Evolutionary conservation across 2,888 invertebrate species (phyloP), one percentile per base, ranked within the genome.

Genomic region (Cremastinae sp.): DNA sequence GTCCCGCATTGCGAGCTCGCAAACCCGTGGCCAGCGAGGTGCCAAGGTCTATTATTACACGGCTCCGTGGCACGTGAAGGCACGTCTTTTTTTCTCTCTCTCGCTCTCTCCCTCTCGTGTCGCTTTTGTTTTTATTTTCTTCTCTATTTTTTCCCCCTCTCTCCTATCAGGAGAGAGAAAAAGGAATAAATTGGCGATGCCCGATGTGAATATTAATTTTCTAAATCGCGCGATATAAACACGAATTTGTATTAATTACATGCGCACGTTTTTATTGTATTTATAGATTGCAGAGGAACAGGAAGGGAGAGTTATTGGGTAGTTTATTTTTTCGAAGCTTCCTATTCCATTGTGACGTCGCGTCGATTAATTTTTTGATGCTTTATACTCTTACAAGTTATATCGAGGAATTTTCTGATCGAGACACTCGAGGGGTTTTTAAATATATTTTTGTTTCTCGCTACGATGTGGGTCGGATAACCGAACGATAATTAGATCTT

Each of bases 1-100:
- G 81, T 81, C 79, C 72, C 58, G 45, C 45, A 41, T 62, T 49
- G 43, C 53, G 69, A 49, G 66, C 69, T 73, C 68, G 78, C 72
- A 65, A 58, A 71, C 59, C 43, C 47, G 68, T 75, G 78, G 69
- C 64, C 78, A 80, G 82, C 78, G 62, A 84, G 81, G 82, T 85
- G 84, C 84, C 85, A 83, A 84, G 80, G 79, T 86, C 83, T 87
- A 87, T 87, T 85, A 87, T 87, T 87, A 86, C 82, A 84, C 82
- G 80, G 75, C 74, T 73, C 78, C 77, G 80, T 81, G 79, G 79
- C 78, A 81, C 81, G 81, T 79, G 80, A 83, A 80, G 81, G 81
- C 78, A 82, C 77, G 82, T 81, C 78, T 65, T 37, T 74, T 64
- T 55, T 51, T 16, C 43, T 28, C 64, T 56, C 37, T 20, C 43